Evolutionary conservation across 2,113 vertebrate genomes (phyloP).

Genomic region (Brachionichthys hirsutus): DNA sequence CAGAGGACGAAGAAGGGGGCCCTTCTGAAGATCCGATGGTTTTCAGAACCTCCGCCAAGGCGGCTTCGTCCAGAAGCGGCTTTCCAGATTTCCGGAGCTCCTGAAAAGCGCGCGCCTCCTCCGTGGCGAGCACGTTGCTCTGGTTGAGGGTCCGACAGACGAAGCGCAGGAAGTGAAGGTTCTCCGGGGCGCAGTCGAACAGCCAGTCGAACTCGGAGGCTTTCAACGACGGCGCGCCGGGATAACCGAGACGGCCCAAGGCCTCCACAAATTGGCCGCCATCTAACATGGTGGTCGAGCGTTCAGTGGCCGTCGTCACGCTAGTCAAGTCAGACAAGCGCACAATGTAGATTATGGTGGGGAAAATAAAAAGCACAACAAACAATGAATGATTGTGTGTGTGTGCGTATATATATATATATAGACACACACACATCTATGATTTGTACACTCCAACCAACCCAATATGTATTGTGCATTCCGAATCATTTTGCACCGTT

Average conservation of each 20-base stretch:
- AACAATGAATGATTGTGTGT: background rate
- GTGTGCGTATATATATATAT: no score
- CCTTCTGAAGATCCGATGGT: slow-evolving; percentile 66
- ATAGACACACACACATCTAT: no score
- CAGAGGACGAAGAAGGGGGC: slow-evolving; percentile 14
- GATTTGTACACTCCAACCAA: no score
- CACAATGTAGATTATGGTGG: slow-evolving; percentile 7
- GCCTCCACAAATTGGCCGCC: slow-evolving; percentile 88
- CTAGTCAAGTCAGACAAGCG: slow-evolving; percentile 14
- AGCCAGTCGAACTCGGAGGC: slow-evolving; percentile 95
- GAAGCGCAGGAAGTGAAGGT: slow-evolving; percentile 83
- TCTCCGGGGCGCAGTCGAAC: slow-evolving; percentile 84
- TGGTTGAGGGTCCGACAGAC: slow-evolving; percentile 83
- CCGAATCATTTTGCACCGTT: no score
- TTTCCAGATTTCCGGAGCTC: slow-evolving; percentile 76
- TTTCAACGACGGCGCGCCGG: slow-evolving; percentile 77
- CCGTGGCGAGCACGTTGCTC: slow-evolving; percentile 75
- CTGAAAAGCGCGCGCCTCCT: slow-evolving; percentile 80
- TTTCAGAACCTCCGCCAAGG: slow-evolving; percentile 83
- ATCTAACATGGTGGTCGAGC: slow-evolving; percentile 66
- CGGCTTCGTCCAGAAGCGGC: slow-evolving; percentile 81
- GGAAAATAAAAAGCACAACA: slow-evolving; percentile 15
- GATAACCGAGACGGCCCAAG: slow-evolving; percentile 83
- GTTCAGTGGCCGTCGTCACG: slow-evolving; percentile 1
- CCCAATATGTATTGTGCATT: no score